Evolutionary conservation across 2,113 vertebrate genomes (phyloP).

Genomic region (Oophaga pumilio): DNA sequence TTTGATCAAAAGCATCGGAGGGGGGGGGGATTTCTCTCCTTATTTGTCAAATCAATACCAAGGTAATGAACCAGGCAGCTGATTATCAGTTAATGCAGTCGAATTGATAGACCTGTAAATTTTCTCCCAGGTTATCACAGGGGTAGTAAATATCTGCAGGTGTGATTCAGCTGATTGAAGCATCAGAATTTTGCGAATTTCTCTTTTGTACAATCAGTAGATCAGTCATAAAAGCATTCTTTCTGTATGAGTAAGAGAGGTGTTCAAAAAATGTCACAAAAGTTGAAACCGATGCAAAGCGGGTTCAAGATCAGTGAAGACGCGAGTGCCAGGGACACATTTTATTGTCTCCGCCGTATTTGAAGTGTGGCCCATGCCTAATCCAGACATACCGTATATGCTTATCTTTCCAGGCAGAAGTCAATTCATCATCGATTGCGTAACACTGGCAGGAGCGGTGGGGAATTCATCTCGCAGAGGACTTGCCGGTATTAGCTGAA

Average conservation of each 20-base stretch:
- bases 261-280: slow-evolving; percentile 42
- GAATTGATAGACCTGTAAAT: slow-evolving; percentile 64
- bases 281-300: slow-evolving; percentile 57
- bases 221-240: slow-evolving; percentile 50
- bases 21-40: not conserved
- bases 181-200: slow-evolving; percentile 63
- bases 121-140: slow-evolving; percentile 65
- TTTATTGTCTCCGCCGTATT: slow-evolving; percentile 55
- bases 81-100: slow-evolving; percentile 60
- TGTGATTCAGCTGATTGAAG: slow-evolving; percentile 62
- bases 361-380: slow-evolving; percentile 58
- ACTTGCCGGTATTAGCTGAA: slow-evolving; percentile 59
- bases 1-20: slow-evolving; percentile 16
- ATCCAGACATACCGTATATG: slow-evolving; percentile 58
- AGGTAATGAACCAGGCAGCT: slow-evolving; percentile 50
- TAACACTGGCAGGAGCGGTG: slow-evolving; percentile 58
- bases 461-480: slow-evolving; percentile 41
- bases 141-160: slow-evolving; percentile 65
- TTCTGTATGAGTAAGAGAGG: slow-evolving; percentile 56
- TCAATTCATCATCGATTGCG: slow-evolving; percentile 66
- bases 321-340: slow-evolving; percentile 41
- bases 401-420: slow-evolving; percentile 64
- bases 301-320: slow-evolving; percentile 61
- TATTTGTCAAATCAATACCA: slow-evolving; percentile 58
- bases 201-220: slow-evolving; percentile 54